Evolutionary conservation across 2,888 invertebrate species (phyloP).

Genomic region (Steinernema hermaphroditum): DNA sequence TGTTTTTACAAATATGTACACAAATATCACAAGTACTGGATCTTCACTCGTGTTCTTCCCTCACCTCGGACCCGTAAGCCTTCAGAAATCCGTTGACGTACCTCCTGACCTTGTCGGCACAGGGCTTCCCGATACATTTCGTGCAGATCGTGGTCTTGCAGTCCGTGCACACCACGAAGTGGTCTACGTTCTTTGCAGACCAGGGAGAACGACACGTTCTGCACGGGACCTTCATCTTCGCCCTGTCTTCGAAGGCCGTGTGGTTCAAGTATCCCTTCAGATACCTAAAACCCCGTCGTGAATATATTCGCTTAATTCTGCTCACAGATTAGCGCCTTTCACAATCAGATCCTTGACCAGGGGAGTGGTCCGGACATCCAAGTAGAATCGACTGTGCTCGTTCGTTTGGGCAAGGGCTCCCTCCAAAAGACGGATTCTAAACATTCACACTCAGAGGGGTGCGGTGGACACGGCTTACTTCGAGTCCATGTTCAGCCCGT

Average conservation of each 20-base stretch:
- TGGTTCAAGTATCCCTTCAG: conserved; percentile 33
- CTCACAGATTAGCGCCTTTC: conserved; percentile 33
- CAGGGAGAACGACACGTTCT: conserved; percentile 37
- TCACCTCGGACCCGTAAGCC: neutral
- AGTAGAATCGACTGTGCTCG: neutral
- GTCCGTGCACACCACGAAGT: conserved; percentile 33
- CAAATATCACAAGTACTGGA: neutral
- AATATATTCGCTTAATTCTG: too few species aligned
- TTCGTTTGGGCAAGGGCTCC: conserved; percentile 36
- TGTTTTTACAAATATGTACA: neutral
- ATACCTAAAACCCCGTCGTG: neutral
- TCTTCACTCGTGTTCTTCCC: neutral
- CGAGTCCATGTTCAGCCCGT: conserved; percentile 34
- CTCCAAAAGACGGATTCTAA: conserved; percentile 38
- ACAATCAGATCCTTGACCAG: conserved; percentile 27
- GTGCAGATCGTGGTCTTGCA: conserved; percentile 38
- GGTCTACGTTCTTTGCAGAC: neutral
- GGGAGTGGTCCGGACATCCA: conserved; percentile 24
- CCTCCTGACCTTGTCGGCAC: neutral
- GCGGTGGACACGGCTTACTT: conserved; percentile 31
- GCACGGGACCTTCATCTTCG: conserved; percentile 41
- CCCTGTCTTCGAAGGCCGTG: conserved; percentile 35
- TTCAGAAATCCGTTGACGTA: conserved; percentile 36
- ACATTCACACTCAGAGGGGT: neutral
- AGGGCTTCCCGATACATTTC: conserved; percentile 35